Conservation (phyloP, 1,140 invertebrate species). For the Trichonephila clavipes region DNA sequence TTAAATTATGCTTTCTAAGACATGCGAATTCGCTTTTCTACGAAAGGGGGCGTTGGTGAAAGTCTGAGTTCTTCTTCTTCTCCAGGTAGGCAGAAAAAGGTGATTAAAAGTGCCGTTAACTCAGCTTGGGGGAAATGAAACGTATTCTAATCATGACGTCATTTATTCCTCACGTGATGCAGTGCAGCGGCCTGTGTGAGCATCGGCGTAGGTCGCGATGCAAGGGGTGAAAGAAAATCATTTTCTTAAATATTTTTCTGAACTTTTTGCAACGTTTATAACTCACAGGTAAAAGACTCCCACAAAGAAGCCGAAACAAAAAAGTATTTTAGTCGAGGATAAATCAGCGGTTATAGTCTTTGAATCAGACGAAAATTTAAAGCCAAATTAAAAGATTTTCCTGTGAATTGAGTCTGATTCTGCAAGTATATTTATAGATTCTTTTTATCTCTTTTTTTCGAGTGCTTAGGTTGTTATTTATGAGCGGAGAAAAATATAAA, state of each 20-base stretch:
- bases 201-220: slow-evolving; percentile 22
- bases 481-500: not conserved
- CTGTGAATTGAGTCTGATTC: not conserved
- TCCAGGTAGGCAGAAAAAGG: slow-evolving; percentile 36
- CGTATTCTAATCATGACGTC: slow-evolving; percentile 17
- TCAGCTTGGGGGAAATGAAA: slow-evolving; percentile 49
- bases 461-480: not conserved
- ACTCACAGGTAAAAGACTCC: not conserved
- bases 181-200: slow-evolving; percentile 36
- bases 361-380: not conserved
- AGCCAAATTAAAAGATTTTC: slow-evolving; percentile 2
- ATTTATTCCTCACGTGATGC: not conserved
- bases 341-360: not conserved
- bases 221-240: not conserved
- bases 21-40: slow-evolving; percentile 15
- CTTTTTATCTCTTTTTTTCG: not conserved
- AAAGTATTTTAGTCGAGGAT: not conserved
- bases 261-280: not conserved
- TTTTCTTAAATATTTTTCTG: not conserved
- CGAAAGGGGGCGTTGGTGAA: slow-evolving; percentile 56
- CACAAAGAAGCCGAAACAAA: not conserved
- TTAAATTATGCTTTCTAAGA: not conserved
- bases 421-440: not conserved
- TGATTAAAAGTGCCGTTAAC: slow-evolving; percentile 53
- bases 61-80: slow-evolving; percentile 15